Evolutionary conservation across 2,888 invertebrate genomes (phyloP), one percentile per base, ranked within the genome.

Genomic region (Pseudolycoriella hygida): DNA sequence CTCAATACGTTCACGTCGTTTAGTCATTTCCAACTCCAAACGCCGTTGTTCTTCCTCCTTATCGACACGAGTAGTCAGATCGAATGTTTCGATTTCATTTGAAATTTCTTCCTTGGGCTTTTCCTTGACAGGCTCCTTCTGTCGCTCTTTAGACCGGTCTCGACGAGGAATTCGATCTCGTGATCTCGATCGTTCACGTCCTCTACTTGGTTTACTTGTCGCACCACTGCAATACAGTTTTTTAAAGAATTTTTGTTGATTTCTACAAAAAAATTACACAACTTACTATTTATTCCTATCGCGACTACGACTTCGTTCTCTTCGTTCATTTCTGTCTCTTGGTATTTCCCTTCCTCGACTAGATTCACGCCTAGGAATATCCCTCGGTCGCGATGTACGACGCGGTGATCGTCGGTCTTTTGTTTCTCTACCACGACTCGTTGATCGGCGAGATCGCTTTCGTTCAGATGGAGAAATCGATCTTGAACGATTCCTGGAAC

Each of bases 1-100:
- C 63, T 97, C 96, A 50, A 97, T 94, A 44, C 96, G 76, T 55
- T 97, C 94, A 2, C 94, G 72, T 3, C 96, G 73, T 61, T 90
- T 93, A 57, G 88, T 89, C 94, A 96, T 96, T 68, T 96, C 94
- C 15, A 82, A 68, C 62, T 96, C 96, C 20, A 97, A 65, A 20
- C 86, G 77, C 53, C 80, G 83, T 57, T 90, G 88, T 57, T 90
- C 89, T 59, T 86, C 88, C 65, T 92, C 92, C 75, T 77, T 76
- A 44, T 76, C 61, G 56, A 72, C 72, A 4, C 72, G 68, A 20
- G 74, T 73, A 54, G 76, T 76, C 56, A 75, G 76, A 18, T 77
- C 72, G 20, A 71, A 64, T 46, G 71, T 71, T 49, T 72, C 73
- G 12, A 67, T 68, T 50, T 72, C 67, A 6, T 40, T 32, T 10